Evolutionary conservation across 2,113 vertebrate species (phyloP), one percentile per base, ranked within the genome.

Genomic region (Cygnus buccinator): DNA sequence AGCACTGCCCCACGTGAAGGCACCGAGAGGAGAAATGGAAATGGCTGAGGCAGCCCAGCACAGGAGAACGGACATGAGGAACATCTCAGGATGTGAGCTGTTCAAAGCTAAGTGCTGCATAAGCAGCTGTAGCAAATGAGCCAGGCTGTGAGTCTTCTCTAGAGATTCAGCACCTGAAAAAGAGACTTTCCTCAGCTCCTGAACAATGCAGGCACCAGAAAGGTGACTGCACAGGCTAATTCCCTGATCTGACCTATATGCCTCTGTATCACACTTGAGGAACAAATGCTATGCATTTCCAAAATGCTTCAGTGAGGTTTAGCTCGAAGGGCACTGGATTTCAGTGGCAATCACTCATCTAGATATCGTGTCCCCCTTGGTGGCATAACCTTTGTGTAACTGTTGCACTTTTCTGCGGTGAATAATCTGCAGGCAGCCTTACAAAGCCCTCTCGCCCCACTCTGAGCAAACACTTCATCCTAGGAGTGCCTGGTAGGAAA

Each of bases 251-350:
- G 72, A 65, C 67, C 71, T 11, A 6, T 3, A 16, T 0, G 17
- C 19, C 4, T 6, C 46, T 13, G 7, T 39, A 59, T 66, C 79
- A 70, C 9, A 0, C n/a, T 29, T 1, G 0, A 55, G 80, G 59
- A 95, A 43, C n/a, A 76, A 66, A 54, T 1, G 33, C 72, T 22
- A 22, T 41, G 59, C 50, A 22, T 68, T 90, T 89, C 6, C 72
- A 35, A 46, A 86, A 29, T 5, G 16, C 84, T 74, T 46, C 67
- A 6, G 80, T 57, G 73, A 91, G 89, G 18, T 81, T 94, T 78
- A 89, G 70, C 21, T 75, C 55, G 81, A 95, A 91, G 57, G 76
- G 46, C 70, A 80, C 29, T 10, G 75, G 85, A 90, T 96, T 94
- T 80, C 59, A 58, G 75, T 25, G 67, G 90, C 88, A 90, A 62